Base-by-base conservation (phyloP, 1,140 invertebrate genomes). In the Temnothorax longispinosus region DNA sequence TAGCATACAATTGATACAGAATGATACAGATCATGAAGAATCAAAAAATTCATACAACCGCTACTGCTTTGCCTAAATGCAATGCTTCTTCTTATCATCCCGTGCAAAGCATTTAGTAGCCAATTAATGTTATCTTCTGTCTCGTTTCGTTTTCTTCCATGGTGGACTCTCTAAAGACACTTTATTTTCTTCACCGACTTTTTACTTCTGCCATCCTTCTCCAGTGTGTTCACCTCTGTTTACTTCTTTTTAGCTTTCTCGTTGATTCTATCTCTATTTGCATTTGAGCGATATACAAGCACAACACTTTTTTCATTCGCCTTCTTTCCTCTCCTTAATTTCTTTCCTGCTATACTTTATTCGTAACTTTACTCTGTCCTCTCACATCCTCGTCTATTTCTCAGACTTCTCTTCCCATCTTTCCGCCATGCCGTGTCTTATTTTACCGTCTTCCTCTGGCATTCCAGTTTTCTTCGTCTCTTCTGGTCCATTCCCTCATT, bases 401-500 rank as follows among this genome's bases (percentile, higher is more conserved):
- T 74, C 47, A 35, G 35, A 84, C 32, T 60, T 44, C 67, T 71
- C 60, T n/a, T 64, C 21, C 50, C 69, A n/a, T 64, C 76, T 44
- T 67, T 27, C 86, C 74, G 21, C 56, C 72, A 27, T 44, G 21
- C 56, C 72, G 41, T 44, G 32, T 11, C n/a, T 86, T 64, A 27
- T 77, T 72, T 52, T 10, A 6, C n/a, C 56, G 11, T 47, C 64
- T 84, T 41, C 21, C 41, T 15, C 21, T n/a, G 65, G 27, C 69
- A 62, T 85, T 54, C 65, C 81, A 71, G 41, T 52, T 85, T 81
- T 65, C 56, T 50, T 44, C 65, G 27, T 65, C 38, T 82, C 35
- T n/a, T 60, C 62, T 64, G 54, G 35, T 41, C 75, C 60, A 32
- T 64, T 69, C 27, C 44, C 18, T 71, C 50, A 35, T 69, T 69